Conservation (phyloP, 2,113 vertebrate species). For the Acrocephalus kingi region DNA sequence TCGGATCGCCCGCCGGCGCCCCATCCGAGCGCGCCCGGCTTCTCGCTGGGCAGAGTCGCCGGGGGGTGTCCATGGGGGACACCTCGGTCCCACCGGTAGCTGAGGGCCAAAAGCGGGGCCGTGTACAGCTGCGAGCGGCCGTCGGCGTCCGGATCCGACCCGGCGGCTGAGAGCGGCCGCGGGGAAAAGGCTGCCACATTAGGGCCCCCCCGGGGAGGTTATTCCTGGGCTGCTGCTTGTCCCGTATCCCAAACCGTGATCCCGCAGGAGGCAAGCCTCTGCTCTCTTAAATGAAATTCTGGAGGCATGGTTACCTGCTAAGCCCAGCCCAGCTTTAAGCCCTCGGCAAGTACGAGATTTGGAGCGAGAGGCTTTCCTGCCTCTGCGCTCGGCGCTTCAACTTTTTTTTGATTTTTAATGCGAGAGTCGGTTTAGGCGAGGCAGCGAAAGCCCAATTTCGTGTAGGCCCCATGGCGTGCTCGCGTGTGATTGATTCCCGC, state of each 20-base stretch:
- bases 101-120: not conserved
- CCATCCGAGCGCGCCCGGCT: not conserved
- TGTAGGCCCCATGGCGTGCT: not conserved
- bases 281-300: not conserved
- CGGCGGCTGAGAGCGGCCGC: not conserved
- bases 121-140: too few species aligned
- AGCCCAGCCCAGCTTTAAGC: not conserved
- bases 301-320: not conserved
- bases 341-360: not conserved
- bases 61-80: rapidly evolving
- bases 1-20: not conserved
- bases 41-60: not conserved
- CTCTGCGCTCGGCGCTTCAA: not conserved
- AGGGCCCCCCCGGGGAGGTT: too few species aligned
- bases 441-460: not conserved
- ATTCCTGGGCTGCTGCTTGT: not conserved
- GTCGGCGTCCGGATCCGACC: too few species aligned
- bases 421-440: not conserved
- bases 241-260: not conserved
- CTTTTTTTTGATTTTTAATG: not conserved
- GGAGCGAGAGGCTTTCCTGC: not conserved
- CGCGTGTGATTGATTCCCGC: not conserved
- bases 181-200: not conserved
- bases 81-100: not conserved
- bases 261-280: not conserved